Percentiles rank a stretch among this genome's conserved stretches.
Evolutionary conservation across 2,797 vertebrate genomes (phyloP).

Genomic region (Mustela erminea): DNA sequence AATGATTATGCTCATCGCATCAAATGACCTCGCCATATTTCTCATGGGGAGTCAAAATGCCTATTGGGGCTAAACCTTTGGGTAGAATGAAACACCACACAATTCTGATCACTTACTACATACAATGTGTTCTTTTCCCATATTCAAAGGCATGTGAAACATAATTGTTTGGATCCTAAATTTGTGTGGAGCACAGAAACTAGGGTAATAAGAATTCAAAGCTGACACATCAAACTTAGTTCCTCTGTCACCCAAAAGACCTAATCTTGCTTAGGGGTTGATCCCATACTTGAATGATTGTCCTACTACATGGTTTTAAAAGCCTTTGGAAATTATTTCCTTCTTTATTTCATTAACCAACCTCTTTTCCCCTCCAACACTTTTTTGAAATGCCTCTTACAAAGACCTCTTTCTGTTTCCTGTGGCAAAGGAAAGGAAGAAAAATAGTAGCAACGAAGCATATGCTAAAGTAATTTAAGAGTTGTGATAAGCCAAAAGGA

Average conservation of each 20-base stretch:
- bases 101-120: neutral
- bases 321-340: conserved; percentile 35
- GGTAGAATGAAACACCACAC: neutral
- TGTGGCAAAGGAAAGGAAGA: conserved; percentile 64
- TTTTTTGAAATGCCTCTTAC: conserved; percentile 61
- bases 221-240: neutral
- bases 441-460: conserved; percentile 65
- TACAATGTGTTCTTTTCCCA: neutral
- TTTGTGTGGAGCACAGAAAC: neutral
- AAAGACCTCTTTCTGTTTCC: conserved; percentile 56
- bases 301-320: conserved; percentile 26
- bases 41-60: neutral
- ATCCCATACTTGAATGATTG: neutral
- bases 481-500: conserved; percentile 77
- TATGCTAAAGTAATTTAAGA: conserved; percentile 79
- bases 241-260: neutral
- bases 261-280: neutral
- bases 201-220: conserved; percentile 31
- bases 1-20: neutral
- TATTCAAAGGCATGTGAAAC: neutral
- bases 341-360: conserved; percentile 67
- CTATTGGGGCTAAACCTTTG: neutral
- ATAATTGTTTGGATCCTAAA: neutral
- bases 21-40: neutral
- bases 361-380: neutral